These are phyloP conservation scores for Coturnix japonica DNA, from an alignment of 2,113 vertebrate species.

Conservation along the genomic window DNA sequence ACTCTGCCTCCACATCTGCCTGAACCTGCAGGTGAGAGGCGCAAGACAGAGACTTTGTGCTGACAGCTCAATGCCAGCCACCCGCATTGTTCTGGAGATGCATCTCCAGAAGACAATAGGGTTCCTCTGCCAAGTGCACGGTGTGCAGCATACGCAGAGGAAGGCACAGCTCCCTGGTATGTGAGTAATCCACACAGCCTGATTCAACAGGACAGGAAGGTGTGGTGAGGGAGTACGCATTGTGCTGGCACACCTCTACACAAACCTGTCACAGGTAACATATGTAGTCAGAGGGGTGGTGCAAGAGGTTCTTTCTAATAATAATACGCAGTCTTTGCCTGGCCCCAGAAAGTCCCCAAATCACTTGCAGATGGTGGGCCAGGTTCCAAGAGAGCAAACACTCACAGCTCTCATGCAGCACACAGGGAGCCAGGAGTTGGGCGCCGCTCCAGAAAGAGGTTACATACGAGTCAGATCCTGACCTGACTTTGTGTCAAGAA, in stretches of 20 bases:
- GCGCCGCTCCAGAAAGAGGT: neutral
- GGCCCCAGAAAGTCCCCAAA: neutral
- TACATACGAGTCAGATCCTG: neutral
- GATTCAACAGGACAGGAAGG: neutral
- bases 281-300: neutral
- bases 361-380: neutral
- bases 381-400: neutral
- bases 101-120: neutral
- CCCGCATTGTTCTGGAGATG: fast-evolving
- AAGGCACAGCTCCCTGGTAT: neutral
- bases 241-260: neutral
- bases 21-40: neutral
- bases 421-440: neutral
- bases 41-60: neutral
- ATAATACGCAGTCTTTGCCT: neutral
- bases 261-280: neutral
- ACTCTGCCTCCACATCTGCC: neutral
- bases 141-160: fast-evolving
- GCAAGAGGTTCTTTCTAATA: neutral
- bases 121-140: neutral
- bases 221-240: neutral
- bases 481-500: neutral
- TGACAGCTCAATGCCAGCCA: neutral
- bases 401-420: neutral
- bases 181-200: neutral